Conservation (phyloP, 2,888 invertebrate genomes). For the Drosophila peninsularis region DNA sequence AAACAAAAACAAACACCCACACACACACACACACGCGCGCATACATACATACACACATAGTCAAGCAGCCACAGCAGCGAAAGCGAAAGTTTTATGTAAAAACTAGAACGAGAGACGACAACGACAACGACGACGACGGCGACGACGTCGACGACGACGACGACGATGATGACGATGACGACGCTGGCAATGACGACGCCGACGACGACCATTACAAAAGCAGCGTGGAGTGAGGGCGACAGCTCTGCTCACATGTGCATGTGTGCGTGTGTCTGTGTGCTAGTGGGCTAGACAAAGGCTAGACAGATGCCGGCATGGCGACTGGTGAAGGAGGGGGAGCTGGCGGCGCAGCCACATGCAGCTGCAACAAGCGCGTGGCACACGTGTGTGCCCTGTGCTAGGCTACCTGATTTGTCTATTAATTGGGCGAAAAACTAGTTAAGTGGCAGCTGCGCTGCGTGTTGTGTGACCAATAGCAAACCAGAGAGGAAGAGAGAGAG, state of each 20-base stretch:
- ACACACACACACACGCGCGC: conserved; percentile 1
- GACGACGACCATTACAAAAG: conserved; percentile 59
- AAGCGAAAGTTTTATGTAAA: conserved; percentile 79
- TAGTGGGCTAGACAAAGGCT: conserved; percentile 69
- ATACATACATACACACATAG: conserved; percentile 5
- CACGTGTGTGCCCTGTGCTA: neutral
- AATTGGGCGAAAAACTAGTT: conserved; percentile 49
- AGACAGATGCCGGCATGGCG: conserved; percentile 58
- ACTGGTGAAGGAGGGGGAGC: too few species aligned
- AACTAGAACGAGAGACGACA: conserved; percentile 65
- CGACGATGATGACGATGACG: conserved; percentile 30
- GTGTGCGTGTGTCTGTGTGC: conserved; percentile 6
- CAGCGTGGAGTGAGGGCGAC: conserved; percentile 42
- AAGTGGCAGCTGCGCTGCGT: conserved; percentile 10
- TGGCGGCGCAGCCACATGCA: conserved; percentile 4
- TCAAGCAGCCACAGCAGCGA: conserved; percentile 39
- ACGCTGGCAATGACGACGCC: conserved; percentile 26
- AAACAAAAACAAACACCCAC: conserved; percentile 32
- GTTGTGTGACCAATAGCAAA: neutral
- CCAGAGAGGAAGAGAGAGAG: neutral
- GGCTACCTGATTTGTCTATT: conserved; percentile 34
- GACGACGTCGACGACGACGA: conserved; percentile 27
- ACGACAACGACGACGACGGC: conserved; percentile 30
- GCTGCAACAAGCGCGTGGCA: conserved; percentile 16
- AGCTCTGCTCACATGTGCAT: conserved; percentile 17